Evolutionary conservation across 2,797 vertebrate genomes (phyloP), one percentile per base, ranked within the genome.

Genomic region (Schizopygopsis malacanthus): DNA sequence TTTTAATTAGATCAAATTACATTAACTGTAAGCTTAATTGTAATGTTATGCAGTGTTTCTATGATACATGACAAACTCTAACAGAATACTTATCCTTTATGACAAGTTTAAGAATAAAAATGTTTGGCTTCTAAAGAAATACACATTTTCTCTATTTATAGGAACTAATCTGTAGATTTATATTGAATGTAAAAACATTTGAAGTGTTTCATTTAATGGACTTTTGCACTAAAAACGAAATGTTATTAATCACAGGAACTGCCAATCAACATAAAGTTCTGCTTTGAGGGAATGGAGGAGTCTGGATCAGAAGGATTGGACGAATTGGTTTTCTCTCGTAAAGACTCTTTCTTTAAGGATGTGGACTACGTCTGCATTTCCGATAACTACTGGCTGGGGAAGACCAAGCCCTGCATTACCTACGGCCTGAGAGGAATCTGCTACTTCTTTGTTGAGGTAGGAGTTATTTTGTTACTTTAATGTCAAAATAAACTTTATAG

Each of bases 321-420:
- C 15, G 96, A 98, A 0, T 93, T 99, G 85, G 96, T 99, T 84
- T 96, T 97, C 79, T 89, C 97, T 39, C 94, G 93, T 13, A 96
- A 95, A 90, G 97, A 98, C 76, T 87, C 92, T 1, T 99, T 99
- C 93, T 96, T 99, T 13, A 98, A 97, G 90, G 97, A 94, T 0
- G 98, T 99, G 65, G 98, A 99, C 92, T 99, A 97, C 0, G 50
- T 99, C 87, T 99, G 98, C 93, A 99, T 99, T 91, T 99, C 98
- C 2, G 98, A 99, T 93, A 99, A 99, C 91, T 99, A 99, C 92
- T 99, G 98, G 98, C 95, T 99, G 81, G 98, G 98, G 41, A 99
- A 99, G 91, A 96, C 89, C 85, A 99, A 99, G 88, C 98, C 98
- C 15, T 99, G 98, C 91, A 96, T 99, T 92, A 99, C 98, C 0